phyloP scores from a whole-genome alignment of 1,140 invertebrate species.

The Notospermus geniculatus region DNA sequence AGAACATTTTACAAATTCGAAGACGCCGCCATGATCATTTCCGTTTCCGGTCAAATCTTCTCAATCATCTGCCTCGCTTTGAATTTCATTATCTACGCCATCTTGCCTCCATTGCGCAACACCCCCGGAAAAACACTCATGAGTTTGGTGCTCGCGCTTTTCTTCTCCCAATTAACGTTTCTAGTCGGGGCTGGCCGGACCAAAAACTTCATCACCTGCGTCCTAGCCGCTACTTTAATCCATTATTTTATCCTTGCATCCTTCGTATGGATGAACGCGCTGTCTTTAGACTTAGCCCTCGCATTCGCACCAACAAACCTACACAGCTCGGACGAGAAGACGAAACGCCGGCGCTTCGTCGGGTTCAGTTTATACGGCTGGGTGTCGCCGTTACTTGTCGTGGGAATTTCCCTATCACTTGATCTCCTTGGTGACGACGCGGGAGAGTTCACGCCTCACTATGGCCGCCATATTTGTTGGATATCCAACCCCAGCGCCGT shows the following conservation, averaged over 20 bases:
- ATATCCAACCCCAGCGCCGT: not conserved
- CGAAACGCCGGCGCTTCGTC: not conserved
- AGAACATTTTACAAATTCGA: not conserved
- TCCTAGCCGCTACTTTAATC: not conserved
- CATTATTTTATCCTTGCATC: not conserved
- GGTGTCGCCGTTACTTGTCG: not conserved
- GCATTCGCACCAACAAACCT: not conserved
- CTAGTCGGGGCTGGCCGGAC: not conserved
- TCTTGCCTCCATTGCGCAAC: constrained; percentile 7
- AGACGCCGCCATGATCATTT: not conserved
- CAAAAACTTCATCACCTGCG: not conserved
- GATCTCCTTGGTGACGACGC: not conserved
- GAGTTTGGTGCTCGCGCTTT: constrained; percentile 1
- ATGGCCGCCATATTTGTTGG: constrained; percentile 2
- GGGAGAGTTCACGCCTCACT: not conserved
- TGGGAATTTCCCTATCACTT: not conserved
- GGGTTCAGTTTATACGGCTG: constrained; percentile 4
- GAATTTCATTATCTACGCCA: not conserved
- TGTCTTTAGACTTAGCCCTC: not conserved
- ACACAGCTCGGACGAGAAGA: not conserved
- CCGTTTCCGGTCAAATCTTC: constrained; percentile 4
- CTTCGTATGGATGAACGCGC: constrained; percentile 8
- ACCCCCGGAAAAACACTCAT: not conserved
- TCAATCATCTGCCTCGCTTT: constrained; percentile 3
- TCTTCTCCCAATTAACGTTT: not conserved